These are phyloP conservation scores for Alauda arvensis DNA, from an alignment of 2,797 vertebrate species.

Conservation along the genomic window DNA sequence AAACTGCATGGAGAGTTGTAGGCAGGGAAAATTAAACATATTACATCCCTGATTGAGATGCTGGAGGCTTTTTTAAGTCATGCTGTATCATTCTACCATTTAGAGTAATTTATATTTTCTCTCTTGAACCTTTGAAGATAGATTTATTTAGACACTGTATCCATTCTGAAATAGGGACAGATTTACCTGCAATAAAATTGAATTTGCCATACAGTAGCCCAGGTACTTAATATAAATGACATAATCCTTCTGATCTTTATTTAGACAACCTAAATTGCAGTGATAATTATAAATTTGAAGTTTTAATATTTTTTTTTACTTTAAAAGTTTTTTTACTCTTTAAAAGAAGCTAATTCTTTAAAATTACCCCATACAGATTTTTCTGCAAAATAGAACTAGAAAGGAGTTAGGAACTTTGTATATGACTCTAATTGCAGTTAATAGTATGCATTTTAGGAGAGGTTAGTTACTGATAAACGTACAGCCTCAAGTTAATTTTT, in stretches of 20 bases:
- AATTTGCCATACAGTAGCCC: not conserved
- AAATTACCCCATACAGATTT: not conserved
- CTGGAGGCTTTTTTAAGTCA: constrained; percentile 12
- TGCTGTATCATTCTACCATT: not conserved
- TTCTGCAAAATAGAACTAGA: not conserved
- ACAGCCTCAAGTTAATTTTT: not conserved
- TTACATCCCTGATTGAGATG: constrained; percentile 1
- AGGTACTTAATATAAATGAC: not conserved
- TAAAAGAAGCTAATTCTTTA: not conserved
- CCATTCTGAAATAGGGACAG: not conserved
- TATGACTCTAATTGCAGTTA: not conserved
- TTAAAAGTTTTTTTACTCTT: not conserved
- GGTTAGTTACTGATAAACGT: not conserved
- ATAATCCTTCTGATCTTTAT: not conserved
- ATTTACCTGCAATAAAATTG: constrained; percentile 10
- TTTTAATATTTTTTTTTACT: not conserved
- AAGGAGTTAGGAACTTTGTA: not conserved
- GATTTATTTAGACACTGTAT: not conserved
- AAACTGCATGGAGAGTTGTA: not conserved
- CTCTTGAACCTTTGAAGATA: not conserved
- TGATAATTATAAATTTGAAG: not conserved
- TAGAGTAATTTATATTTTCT: constrained; percentile 22
- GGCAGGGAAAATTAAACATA: constrained; percentile 3
- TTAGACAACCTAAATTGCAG: not conserved
- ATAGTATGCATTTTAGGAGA: not conserved